These are phyloP conservation scores for Neolamprologus variostigma DNA, from an alignment of 2,113 vertebrate species.

Conservation along the genomic window DNA sequence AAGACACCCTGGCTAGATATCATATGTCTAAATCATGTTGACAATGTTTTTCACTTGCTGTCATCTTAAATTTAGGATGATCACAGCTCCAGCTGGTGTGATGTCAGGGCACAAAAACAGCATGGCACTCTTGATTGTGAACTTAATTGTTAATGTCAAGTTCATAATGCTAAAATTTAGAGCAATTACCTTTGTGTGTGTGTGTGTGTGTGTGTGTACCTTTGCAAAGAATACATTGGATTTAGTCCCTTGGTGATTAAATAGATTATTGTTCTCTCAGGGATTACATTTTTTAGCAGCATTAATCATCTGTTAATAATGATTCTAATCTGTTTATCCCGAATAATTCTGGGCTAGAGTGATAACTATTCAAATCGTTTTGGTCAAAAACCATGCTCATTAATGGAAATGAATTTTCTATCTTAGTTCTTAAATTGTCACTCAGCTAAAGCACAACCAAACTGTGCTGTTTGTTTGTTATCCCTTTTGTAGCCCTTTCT, in stretches of 20 bases:
- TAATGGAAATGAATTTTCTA: not conserved
- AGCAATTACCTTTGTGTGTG: not conserved
- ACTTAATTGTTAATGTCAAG: constrained; percentile 18
- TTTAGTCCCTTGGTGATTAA: not conserved
- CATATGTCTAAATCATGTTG: not conserved
- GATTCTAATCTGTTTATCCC: not conserved
- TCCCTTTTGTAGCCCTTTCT: not conserved
- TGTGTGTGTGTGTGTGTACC: not conserved
- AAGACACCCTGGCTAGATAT: not conserved
- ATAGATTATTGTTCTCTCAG: not conserved
- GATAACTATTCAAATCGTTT: not conserved
- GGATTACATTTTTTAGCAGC: not conserved
- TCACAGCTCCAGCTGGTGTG: not conserved
- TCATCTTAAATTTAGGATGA: not conserved
- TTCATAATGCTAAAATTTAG: not conserved
- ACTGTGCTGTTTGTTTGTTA: not conserved
- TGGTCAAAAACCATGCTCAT: not conserved
- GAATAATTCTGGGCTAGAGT: not conserved
- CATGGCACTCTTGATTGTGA: not conserved
- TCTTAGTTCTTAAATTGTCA: not conserved
- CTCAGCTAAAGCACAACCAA: not conserved
- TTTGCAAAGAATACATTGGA: no score
- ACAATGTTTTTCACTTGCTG: not conserved
- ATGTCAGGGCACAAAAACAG: not conserved
- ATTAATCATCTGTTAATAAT: not conserved